Conservation (phyloP, 2,888 invertebrate species). For the Octonoba sinensis region DNA sequence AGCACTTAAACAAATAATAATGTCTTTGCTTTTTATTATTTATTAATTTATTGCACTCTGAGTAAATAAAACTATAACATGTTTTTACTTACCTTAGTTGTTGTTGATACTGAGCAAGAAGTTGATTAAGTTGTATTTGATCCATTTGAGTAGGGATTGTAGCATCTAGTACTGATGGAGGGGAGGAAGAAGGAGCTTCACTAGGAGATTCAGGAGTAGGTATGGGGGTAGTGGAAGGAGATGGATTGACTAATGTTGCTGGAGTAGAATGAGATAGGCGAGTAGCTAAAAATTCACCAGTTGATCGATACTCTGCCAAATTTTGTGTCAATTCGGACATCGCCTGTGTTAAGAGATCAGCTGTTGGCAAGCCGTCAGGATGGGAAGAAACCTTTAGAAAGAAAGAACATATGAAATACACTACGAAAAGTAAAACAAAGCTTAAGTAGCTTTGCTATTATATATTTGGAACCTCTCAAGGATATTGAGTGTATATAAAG, state of each 20-base stretch:
- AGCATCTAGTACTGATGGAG: conserved; percentile 26
- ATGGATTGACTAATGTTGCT: conserved; percentile 41
- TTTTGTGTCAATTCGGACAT: conserved; percentile 71
- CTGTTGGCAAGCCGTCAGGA: conserved; percentile 66
- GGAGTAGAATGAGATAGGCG: conserved; percentile 56
- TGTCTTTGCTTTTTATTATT: too few relatives aligned
- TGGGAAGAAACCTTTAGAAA: conserved; percentile 34
- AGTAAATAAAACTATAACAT: too few relatives aligned
- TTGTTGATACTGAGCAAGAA: conserved; percentile 64
- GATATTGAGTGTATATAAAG: not conserved
- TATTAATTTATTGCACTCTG: too few relatives aligned
- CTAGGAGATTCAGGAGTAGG: conserved; percentile 36
- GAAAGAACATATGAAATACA: not conserved
- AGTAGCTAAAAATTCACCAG: conserved; percentile 48
- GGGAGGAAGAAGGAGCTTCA: conserved; percentile 24
- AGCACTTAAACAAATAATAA: too few relatives aligned
- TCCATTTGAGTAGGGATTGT: conserved; percentile 35
- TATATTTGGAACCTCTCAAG: not conserved
- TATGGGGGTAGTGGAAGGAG: conserved; percentile 42
- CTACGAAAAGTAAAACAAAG: too few relatives aligned
- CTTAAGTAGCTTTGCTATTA: too few relatives aligned
- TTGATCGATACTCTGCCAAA: conserved; percentile 53
- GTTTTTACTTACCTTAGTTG: conserved; percentile 50
- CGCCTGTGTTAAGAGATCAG: conserved; percentile 73
- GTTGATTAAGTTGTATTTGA: conserved; percentile 52